phyloP scores from a whole-genome alignment of 2,888 invertebrate species.

The Caprella mutica region DNA sequence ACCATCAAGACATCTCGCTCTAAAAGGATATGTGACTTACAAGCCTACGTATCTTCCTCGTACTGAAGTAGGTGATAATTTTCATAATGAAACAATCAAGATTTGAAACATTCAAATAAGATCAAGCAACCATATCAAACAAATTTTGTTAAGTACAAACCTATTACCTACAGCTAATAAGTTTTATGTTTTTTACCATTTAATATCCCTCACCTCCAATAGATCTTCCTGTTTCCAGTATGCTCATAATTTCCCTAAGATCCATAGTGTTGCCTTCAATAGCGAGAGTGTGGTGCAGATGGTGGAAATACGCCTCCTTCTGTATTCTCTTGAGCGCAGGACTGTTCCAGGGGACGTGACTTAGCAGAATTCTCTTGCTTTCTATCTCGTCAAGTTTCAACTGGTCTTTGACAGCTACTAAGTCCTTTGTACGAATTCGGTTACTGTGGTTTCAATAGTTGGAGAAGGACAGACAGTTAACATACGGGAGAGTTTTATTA shows the following conservation, averaged over 20 bases:
- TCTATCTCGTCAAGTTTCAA: constrained; percentile 66
- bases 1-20: no score
- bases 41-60: no score
- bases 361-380: constrained; percentile 66
- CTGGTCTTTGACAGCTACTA: constrained; percentile 80
- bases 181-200: no score
- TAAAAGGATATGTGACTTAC: no score
- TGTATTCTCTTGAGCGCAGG: constrained; percentile 73
- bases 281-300: constrained; percentile 92
- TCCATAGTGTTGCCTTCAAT: constrained; percentile 97
- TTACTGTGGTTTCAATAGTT: constrained; percentile 44
- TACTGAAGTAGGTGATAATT: no score
- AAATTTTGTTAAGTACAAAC: no score
- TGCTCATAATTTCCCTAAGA: constrained; percentile 74
- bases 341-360: constrained; percentile 66
- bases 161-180: no score
- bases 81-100: no score
- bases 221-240: constrained; percentile 71
- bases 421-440: constrained; percentile 68
- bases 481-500: neutral
- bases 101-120: no score
- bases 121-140: no score
- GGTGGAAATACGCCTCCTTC: constrained; percentile 83
- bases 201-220: constrained; percentile 58
- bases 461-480: neutral